These are phyloP conservation scores for Hyposmocoma kahamanoa DNA, from an alignment of 1,140 invertebrate species.

Conservation along the genomic window DNA sequence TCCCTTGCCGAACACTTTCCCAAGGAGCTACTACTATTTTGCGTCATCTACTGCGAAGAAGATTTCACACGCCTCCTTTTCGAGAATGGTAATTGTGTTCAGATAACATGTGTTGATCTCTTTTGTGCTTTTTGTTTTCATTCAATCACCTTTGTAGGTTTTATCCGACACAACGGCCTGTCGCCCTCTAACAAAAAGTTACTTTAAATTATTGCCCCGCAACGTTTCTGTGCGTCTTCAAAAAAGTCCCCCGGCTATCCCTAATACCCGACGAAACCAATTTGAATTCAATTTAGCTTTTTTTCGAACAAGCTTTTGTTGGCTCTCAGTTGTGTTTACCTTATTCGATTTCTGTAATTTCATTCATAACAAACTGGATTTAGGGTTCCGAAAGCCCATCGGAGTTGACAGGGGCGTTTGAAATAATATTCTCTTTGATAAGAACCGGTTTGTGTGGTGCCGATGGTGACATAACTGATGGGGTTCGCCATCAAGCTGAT, in stretches of 20 bases:
- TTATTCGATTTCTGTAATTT: constrained; percentile 74
- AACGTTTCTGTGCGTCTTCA: constrained; percentile 49
- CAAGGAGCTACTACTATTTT: too few relatives aligned
- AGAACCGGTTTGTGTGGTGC: constrained; percentile 51
- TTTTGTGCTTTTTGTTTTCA: constrained; percentile 35
- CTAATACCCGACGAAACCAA: constrained; percentile 71
- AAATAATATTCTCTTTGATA: constrained; percentile 73
- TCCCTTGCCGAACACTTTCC: too few relatives aligned
- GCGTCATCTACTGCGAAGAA: too few relatives aligned
- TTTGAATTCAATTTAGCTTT: constrained; percentile 74
- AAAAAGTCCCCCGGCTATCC: constrained; percentile 61
- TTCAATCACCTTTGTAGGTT: constrained; percentile 42
- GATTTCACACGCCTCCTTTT: too few relatives aligned
- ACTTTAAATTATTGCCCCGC: constrained; percentile 57
- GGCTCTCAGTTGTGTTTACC: constrained; percentile 71
- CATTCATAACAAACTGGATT: constrained; percentile 74
- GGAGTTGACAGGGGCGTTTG: constrained; percentile 70
- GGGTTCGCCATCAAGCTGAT: constrained; percentile 45
- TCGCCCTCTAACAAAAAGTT: constrained; percentile 54
- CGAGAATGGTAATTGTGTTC: too few relatives aligned
- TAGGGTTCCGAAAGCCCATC: constrained; percentile 62
- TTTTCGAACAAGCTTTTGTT: constrained; percentile 71
- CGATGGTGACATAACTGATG: constrained; percentile 41
- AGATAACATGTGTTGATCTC: too few relatives aligned
- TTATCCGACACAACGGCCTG: constrained; percentile 35